Evolutionary conservation across 2,797 vertebrate genomes (phyloP).

Genomic region (Protonibea diacanthus): DNA sequence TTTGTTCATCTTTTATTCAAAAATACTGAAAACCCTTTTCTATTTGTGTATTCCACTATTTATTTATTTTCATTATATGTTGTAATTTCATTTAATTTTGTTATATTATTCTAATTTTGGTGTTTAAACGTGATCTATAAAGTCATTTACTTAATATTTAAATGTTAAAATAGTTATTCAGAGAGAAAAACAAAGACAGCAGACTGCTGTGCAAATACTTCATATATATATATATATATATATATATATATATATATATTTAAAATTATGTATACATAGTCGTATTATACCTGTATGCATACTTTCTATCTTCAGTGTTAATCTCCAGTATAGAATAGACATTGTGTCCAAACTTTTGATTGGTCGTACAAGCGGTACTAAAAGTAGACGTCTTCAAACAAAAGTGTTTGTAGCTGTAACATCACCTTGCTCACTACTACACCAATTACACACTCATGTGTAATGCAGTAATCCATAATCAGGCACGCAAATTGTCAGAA

Average conservation of each 20-base stretch:
- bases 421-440: background rate
- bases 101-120: background rate
- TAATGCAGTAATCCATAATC: background rate
- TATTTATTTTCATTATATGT: background rate
- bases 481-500: background rate
- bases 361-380: background rate
- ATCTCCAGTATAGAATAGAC: no score
- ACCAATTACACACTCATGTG: slow-evolving; percentile 11
- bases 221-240: no score
- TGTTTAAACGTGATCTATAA: background rate
- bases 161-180: background rate
- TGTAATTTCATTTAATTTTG: no score
- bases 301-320: no score
- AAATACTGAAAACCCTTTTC: background rate
- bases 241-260: no score
- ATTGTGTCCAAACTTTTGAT: no score
- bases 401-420: background rate
- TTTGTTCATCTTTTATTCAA: background rate
- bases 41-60: background rate
- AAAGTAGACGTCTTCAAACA: background rate
- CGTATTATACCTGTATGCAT: no score
- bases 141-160: background rate
- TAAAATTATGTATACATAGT: no score
- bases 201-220: background rate
- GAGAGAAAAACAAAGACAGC: background rate